Conservation (phyloP, 2,113 vertebrate species). For the Alosa alosa region DNA sequence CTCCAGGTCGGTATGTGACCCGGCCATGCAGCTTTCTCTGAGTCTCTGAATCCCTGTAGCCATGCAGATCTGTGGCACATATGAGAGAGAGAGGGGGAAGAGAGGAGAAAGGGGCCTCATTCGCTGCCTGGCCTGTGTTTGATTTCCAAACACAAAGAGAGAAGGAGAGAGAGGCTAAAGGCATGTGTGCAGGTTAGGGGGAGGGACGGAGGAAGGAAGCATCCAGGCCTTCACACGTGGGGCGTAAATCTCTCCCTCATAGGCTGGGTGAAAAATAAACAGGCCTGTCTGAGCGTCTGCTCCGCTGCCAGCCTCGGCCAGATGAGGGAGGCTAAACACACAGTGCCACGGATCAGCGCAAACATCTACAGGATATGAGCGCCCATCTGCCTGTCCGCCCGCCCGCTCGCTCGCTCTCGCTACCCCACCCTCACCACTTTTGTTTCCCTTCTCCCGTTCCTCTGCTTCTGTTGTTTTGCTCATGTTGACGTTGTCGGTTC, state of each 20-base stretch:
- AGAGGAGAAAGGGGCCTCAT: background rate
- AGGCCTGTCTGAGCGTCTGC: slow-evolving; percentile 20
- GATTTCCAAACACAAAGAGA: slow-evolving; percentile 6
- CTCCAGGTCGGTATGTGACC: background rate
- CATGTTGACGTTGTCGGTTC: no score
- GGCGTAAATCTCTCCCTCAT: slow-evolving; percentile 52
- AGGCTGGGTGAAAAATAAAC: slow-evolving; percentile 52
- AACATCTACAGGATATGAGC: slow-evolving; percentile 58
- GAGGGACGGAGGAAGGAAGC: slow-evolving; percentile 19
- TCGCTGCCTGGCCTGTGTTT: background rate
- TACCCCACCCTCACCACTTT: background rate
- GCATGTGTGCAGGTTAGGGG: background rate
- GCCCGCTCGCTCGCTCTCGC: background rate
- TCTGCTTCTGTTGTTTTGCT: no score
- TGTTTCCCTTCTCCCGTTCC: background rate
- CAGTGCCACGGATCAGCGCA: slow-evolving; percentile 45
- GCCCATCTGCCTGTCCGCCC: slow-evolving; percentile 25
- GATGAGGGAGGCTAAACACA: slow-evolving; percentile 55
- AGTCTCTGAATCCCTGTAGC: background rate
- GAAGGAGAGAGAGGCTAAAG: background rate
- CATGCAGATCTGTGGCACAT: background rate
- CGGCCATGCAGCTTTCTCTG: background rate
- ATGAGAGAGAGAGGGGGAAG: background rate
- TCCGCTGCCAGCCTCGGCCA: slow-evolving; percentile 35
- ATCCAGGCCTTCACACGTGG: slow-evolving; percentile 39